Conservation (phyloP, 1,140 invertebrate species). For the Lineus longissimus region DNA sequence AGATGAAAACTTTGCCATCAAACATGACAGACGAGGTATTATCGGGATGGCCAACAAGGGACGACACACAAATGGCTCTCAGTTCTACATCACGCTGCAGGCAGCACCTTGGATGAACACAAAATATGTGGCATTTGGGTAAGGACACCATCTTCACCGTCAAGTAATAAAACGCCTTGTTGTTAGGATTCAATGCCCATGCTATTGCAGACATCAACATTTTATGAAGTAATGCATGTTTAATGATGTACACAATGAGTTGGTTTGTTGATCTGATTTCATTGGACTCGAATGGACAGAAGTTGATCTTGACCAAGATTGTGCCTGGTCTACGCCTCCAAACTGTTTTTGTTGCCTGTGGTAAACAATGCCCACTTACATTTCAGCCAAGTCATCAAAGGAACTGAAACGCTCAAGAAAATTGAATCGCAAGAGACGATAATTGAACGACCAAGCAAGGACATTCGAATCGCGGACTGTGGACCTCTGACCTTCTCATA, state of each 20-base stretch:
- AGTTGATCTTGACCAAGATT: no score
- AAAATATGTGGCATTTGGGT: constrained; percentile 56
- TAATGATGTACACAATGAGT: no score
- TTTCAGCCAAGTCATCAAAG: constrained; percentile 53
- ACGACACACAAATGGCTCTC: constrained; percentile 50
- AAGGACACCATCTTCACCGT: constrained; percentile 12
- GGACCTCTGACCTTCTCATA: constrained; percentile 28
- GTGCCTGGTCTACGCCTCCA: no score
- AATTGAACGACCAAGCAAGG: constrained; percentile 55
- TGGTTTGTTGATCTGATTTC: no score
- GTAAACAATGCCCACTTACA: no score
- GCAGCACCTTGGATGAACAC: constrained; percentile 51
- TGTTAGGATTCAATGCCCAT: neutral
- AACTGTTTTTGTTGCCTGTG: no score
- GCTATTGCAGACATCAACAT: neutral
- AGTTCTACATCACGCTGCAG: constrained; percentile 53
- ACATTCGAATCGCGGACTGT: constrained; percentile 52
- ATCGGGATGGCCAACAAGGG: constrained; percentile 55
- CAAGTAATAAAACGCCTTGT: neutral
- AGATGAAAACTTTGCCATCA: constrained; percentile 54
- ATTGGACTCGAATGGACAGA: no score
- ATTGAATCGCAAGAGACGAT: constrained; percentile 48
- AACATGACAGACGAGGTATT: constrained; percentile 47
- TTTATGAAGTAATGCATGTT: no score
- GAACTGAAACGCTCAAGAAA: constrained; percentile 44